These are phyloP conservation scores for Leptothorax acervorum DNA, from an alignment of 2,888 invertebrate species.

Conservation along the genomic window DNA sequence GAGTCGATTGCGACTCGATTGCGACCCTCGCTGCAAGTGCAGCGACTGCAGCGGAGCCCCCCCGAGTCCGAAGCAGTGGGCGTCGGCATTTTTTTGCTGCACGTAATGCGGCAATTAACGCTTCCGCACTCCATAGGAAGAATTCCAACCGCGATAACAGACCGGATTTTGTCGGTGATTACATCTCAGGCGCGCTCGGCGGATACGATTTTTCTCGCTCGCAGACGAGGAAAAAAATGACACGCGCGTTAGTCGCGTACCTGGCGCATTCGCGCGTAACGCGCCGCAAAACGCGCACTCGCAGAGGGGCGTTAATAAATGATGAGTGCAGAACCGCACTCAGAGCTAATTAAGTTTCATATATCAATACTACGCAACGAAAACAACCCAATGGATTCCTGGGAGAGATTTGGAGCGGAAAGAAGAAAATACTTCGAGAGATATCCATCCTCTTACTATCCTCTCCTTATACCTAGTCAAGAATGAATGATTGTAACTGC, in stretches of 20 bases:
- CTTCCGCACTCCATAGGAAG: constrained; percentile 31
- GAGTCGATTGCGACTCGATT: constrained; percentile 15
- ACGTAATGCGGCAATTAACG: constrained; percentile 57
- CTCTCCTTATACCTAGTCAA: neutral
- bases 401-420: constrained; percentile 30
- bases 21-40: neutral
- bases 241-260: constrained; percentile 27
- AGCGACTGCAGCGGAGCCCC: neutral
- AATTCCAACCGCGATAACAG: constrained; percentile 45
- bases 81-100: constrained; percentile 30
- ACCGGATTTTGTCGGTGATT: constrained; percentile 33
- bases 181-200: constrained; percentile 1
- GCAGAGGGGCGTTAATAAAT: constrained; percentile 30
- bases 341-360: constrained; percentile 33
- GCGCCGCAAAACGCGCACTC: constrained; percentile 18
- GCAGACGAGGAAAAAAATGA: neutral
- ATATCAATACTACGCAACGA: constrained; percentile 18
- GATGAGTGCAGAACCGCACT: neutral
- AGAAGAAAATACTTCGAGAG: constrained; percentile 21
- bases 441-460: neutral
- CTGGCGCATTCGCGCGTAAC: constrained; percentile 27
- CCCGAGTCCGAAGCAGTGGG: neutral
- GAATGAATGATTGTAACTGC: constrained; percentile 15
- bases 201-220: constrained; percentile 12
- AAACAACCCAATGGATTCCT: neutral